These are phyloP conservation scores for Brachionus paranguensis DNA, from an alignment of 1,140 invertebrate species.

Conservation along the genomic window DNA sequence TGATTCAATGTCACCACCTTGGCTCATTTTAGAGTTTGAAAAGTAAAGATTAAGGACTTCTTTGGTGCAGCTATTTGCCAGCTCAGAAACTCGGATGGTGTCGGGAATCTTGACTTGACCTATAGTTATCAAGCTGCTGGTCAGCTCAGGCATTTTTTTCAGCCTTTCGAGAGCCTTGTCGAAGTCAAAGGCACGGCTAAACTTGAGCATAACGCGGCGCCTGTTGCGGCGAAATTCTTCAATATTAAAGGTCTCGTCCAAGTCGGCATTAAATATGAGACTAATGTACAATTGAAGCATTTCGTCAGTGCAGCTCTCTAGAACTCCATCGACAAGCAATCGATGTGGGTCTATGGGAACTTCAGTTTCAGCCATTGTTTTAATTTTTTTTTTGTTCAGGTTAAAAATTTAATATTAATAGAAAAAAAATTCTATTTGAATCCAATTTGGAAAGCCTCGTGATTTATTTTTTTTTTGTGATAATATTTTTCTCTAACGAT, in stretches of 20 bases:
- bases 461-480: background rate
- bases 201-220: background rate
- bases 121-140: background rate
- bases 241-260: conserved; percentile 34
- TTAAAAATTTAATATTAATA: background rate
- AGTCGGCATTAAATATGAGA: conserved; percentile 5
- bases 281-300: conserved; percentile 32
- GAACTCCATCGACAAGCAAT: background rate
- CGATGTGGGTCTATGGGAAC: background rate
- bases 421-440: background rate
- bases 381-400: background rate
- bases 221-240: conserved; percentile 27
- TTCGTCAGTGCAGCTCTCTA: conserved; percentile 7
- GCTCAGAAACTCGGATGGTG: conserved; percentile 2
- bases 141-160: conserved; percentile 23
- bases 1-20: conserved; percentile 23
- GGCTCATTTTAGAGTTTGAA: conserved; percentile 21
- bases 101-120: background rate
- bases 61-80: conserved; percentile 31
- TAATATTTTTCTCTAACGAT: background rate
- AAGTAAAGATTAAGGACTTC: conserved; percentile 24
- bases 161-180: background rate
- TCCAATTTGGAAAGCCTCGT: background rate
- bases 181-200: background rate
- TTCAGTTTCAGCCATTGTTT: conserved; percentile 9